Conservation (phyloP, 2,797 vertebrate species). For the Danio jaintianensis region DNA sequence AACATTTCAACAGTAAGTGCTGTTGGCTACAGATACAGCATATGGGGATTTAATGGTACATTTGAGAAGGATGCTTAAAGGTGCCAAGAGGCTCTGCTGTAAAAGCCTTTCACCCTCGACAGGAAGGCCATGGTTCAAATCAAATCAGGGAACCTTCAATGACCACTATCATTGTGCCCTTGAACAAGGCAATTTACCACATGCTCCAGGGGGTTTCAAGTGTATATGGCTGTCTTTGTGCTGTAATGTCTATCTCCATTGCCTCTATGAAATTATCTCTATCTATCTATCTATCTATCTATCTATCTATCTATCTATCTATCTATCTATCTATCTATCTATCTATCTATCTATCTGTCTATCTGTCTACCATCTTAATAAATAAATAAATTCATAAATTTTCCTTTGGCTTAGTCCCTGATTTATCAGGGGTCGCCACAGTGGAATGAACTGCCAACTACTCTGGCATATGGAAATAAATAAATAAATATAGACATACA, state of each 20-base stretch:
- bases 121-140: slow-evolving; percentile 36
- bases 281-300: too few relatives aligned
- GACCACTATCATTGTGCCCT: slow-evolving; percentile 30
- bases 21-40: not conserved
- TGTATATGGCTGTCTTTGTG: not conserved
- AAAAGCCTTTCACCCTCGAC: not conserved
- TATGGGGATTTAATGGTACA: slow-evolving; percentile 10
- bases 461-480: too few relatives aligned
- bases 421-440: too few relatives aligned
- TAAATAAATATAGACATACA: too few relatives aligned
- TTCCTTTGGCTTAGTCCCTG: too few relatives aligned
- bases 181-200: slow-evolving; percentile 24
- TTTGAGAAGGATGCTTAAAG: slow-evolving; percentile 20
- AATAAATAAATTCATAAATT: too few relatives aligned
- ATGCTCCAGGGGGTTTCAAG: slow-evolving; percentile 12
- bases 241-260: not conserved
- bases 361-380: too few relatives aligned
- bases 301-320: too few relatives aligned
- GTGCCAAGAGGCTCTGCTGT: slow-evolving; percentile 5
- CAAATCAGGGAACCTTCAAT: slow-evolving; percentile 32
- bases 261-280: too few relatives aligned
- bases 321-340: too few relatives aligned
- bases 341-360: too few relatives aligned
- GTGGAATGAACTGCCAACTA: too few relatives aligned
- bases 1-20: slow-evolving; percentile 9